Evolutionary conservation across 2,113 vertebrate species (phyloP), one percentile per base, ranked within the genome.

Genomic region (Cyprinodon brontotheroides): DNA sequence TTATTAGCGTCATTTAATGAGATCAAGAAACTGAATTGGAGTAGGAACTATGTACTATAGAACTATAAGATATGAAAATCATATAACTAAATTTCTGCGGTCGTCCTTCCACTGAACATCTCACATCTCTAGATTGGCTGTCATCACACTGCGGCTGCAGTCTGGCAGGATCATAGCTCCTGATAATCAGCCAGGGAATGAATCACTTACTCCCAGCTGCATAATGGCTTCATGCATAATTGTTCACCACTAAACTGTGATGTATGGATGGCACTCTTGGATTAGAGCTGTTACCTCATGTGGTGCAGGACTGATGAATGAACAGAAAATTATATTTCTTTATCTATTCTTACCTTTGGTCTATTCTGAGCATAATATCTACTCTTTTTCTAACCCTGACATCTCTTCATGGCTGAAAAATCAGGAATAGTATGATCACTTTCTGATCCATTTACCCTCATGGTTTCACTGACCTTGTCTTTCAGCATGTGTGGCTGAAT

Each of bases 361-460:
- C 60, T 66, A 62, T 40, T 5, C 20, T 37, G 68, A 9, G 61
- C 74, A 39, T 72, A 81, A 68, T 71, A 78, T n/a, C 50, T 7
- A 50, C 48, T 14, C 15, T 48, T 48, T 3, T 11, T 61, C 76
- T 62, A 87, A 72, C 84, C 60, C 45, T 22, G 72, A 80, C 81
- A 72, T 70, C 36, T 0, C 3, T 65, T 71, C 53, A 40, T 67
- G 67, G 74, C 64, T 68, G 61, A 75, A 70, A 74, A 76, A 72
- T 62, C 66, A 48, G 37, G 60, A 53, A 71, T 68, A 75, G 50
- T 71, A 67, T 83, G 84, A 91, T 91, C 79, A 71, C 87, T 78
- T 77, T 84, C 82, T 88, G 88, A 91, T 89, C 85, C 83, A 5
- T 63, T 43, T 45, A 13, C n/a, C 38, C 60, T n/a, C 65, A 70